A percentile compares a stretch with the other conserved stretches of the same genome.
Evolutionary conservation across 2,797 vertebrate genomes (phyloP).

Genomic region (Pteronotus mesoamericanus): DNA sequence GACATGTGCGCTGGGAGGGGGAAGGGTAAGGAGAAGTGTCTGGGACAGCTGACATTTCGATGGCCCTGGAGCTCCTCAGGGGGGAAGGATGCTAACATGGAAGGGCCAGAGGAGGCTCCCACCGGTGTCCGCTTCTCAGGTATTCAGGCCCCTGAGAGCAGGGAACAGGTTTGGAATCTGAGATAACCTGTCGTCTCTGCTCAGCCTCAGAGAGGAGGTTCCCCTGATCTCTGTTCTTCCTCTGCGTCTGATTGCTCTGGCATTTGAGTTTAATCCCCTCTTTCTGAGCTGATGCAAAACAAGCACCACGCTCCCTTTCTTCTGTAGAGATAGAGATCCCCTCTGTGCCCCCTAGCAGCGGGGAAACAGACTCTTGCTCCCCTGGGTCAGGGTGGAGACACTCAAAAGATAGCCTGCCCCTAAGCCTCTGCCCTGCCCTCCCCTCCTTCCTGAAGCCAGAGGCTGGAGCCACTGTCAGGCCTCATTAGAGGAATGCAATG

Average conservation of each 20-base stretch:
- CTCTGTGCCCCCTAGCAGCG: background rate
- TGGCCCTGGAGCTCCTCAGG: fast-evolving
- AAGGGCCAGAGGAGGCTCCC: background rate
- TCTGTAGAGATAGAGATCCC: slow-evolving; percentile 18
- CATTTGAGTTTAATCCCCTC: slow-evolving; percentile 64
- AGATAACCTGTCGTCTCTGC: background rate
- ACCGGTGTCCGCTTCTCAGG: background rate
- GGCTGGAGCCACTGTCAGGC: slow-evolving; percentile 97
- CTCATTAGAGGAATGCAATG: slow-evolving; percentile 88
- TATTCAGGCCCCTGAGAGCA: background rate
- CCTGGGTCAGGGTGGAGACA: slow-evolving; percentile 42
- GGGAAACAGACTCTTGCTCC: slow-evolving; percentile 52
- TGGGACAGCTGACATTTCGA: fast-evolving
- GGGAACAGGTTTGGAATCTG: background rate
- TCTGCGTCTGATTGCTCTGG: background rate
- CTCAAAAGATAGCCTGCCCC: background rate
- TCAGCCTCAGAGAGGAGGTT: background rate
- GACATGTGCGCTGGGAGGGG: background rate
- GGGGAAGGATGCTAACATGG: background rate
- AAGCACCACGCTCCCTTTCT: slow-evolving; percentile 37
- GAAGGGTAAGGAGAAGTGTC: too few relatives aligned
- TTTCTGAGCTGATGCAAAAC: slow-evolving; percentile 24
- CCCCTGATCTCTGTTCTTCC: background rate
- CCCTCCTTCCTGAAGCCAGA: slow-evolving; percentile 81
- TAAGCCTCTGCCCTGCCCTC: slow-evolving; percentile 44